Base-by-base conservation (phyloP, 1,140 invertebrate genomes). In the Cotesia typhae region DNA sequence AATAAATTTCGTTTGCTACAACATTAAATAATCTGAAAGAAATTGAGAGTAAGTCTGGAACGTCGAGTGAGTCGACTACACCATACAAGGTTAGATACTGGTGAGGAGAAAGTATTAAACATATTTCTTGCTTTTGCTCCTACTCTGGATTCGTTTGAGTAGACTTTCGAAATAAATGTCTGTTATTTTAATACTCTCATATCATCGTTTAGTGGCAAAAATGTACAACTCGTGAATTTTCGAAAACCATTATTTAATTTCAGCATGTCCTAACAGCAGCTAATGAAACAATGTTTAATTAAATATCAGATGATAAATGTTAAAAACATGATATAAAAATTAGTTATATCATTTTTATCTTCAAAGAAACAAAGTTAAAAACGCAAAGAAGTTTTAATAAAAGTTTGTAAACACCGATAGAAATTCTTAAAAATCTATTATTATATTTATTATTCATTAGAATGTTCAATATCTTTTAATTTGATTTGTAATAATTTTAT, bases 21-120 rank as follows among this genome's bases (percentile, higher is more conserved):
- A 71, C 73, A 74, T 74, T 72, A 65, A 73, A 71, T 72, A 61
- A 76, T 71, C 73, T 68, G 70, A 55, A 74, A 70, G 73, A 76
- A 76, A 74, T 69, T 38, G 73, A 76, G 71, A 76, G 73, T 76
- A 61, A 55, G 38, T 28, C 53, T 63, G 63, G 59, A 38, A 41
- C 38, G 20, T 17, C 12, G 28, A 28, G 28, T 6, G 64, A 59
- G 55, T 59, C 55, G 55, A 59, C 55, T 20, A 59, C 55, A 20
- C 55, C 14, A 20, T 52, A 37, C 64, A 66, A 66, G 64, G 64
- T 66, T 38, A 14, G 64, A 37, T 47, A 4, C 36, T 37, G 60
- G 60, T 14, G 9, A 38, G 64, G 73, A 74, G 73, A 74, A 74
- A 74, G 73, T 74, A 71, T 63, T 71, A 57, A 37, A 53, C 65